These are phyloP conservation scores for Parnassius apollo DNA, from an alignment of 2,888 invertebrate genomes.

Conservation along the genomic window DNA sequence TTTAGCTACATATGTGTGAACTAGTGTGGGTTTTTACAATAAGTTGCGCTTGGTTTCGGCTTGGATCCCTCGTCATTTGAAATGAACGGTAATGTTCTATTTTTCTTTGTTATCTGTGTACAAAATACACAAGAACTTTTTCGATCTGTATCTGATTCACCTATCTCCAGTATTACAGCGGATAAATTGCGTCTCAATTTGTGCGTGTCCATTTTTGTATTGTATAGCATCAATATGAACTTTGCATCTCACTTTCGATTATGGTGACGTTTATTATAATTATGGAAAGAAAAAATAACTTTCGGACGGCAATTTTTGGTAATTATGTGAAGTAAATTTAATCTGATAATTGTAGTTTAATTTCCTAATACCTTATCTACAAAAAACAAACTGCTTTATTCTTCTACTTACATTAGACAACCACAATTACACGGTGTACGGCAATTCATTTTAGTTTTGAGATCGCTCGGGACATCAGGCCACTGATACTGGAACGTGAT, in stretches of 20 bases:
- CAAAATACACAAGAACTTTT: background rate
- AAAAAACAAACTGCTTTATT: too few species aligned
- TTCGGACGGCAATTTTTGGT: conserved; percentile 40
- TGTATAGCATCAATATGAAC: conserved; percentile 12
- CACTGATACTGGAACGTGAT: too few species aligned
- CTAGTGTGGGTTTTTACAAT: too few species aligned
- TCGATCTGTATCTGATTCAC: conserved; percentile 9
- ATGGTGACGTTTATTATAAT: conserved; percentile 16
- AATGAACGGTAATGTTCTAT: too few species aligned
- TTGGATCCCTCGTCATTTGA: too few species aligned
- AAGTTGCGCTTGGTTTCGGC: too few species aligned
- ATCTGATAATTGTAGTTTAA: conserved; percentile 38
- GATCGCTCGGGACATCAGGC: too few species aligned
- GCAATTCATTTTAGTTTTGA: too few species aligned
- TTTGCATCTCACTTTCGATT: conserved; percentile 2
- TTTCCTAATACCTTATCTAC: conserved; percentile 22
- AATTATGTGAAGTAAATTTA: conserved; percentile 52
- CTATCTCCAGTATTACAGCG: conserved; percentile 18
- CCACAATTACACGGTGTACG: too few species aligned
- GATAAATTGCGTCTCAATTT: background rate
- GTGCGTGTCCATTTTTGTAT: conserved; percentile 10
- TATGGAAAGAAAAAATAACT: conserved; percentile 27
- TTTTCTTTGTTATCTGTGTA: too few species aligned
- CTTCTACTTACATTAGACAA: too few species aligned
- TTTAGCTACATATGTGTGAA: too few species aligned